Evolutionary conservation across 2,797 vertebrate species (phyloP).

Genomic region (Oreochromis mossambicus): DNA sequence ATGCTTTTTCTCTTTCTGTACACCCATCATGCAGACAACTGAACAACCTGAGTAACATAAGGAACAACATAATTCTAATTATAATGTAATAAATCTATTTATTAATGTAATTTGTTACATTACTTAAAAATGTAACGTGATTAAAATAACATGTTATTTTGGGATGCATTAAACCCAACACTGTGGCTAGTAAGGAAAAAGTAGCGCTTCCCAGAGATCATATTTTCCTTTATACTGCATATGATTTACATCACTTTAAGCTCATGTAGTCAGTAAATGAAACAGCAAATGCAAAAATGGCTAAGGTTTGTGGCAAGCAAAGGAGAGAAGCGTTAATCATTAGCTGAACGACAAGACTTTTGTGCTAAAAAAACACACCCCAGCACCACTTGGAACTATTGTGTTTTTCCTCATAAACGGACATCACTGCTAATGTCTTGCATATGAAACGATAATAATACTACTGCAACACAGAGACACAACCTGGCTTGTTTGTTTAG

Average conservation of each 20-base stretch:
- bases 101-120: not conserved
- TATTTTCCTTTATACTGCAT: not conserved
- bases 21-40: not conserved
- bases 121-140: not conserved
- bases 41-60: rapidly evolving
- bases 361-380: rapidly evolving
- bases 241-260: not conserved
- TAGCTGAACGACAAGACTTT: not conserved
- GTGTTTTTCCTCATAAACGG: not conserved
- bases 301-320: not conserved
- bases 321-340: not conserved
- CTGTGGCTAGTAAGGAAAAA: not conserved
- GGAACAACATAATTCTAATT: not conserved
- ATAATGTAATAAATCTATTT: rapidly evolving
- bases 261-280: not conserved
- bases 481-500: not conserved
- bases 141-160: not conserved
- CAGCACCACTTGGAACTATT: not conserved
- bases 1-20: not conserved
- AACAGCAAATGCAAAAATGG: not conserved
- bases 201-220: not conserved
- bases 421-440: not conserved
- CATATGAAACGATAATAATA: not conserved
- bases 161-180: not conserved
- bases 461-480: not conserved